A percentile compares a stretch with the other conserved stretches of the same genome.
Conservation (phyloP, 2,797 vertebrate genomes). For the Carduelis carduelis region DNA sequence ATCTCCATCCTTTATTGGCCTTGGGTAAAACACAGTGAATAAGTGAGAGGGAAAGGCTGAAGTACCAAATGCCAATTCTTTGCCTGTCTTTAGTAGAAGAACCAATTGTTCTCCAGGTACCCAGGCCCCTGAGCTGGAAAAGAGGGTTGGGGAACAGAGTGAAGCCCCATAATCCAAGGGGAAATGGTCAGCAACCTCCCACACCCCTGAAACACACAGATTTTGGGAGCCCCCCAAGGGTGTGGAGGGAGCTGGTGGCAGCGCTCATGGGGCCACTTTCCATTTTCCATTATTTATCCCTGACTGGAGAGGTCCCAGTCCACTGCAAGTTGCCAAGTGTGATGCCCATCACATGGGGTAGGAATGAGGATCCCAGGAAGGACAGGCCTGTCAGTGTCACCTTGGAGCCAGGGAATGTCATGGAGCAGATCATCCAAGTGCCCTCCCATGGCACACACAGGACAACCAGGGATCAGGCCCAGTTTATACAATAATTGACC, state of each 20-base stretch:
- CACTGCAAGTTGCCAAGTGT: not conserved
- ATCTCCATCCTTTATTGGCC: not conserved
- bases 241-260: not conserved
- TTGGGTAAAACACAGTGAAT: not conserved
- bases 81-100: not conserved
- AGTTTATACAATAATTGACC: not conserved
- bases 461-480: not conserved
- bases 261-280: fast-evolving
- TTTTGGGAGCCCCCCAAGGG: fast-evolving
- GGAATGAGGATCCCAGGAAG: not conserved
- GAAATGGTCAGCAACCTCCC: not conserved
- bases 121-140: not conserved
- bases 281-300: not conserved
- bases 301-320: not conserved
- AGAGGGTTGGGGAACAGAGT: not conserved
- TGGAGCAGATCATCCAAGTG: not conserved
- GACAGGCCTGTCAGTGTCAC: not conserved
- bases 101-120: not conserved
- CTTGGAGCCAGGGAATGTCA: too few species aligned
- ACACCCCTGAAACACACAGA: not conserved
- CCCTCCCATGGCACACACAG: not conserved
- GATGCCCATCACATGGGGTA: not conserved
- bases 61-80: not conserved
- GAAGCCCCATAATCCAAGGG: not conserved
- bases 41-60: not conserved